Evolutionary conservation across 2,797 vertebrate genomes (phyloP).

Genomic region (Trematomus bernacchii): DNA sequence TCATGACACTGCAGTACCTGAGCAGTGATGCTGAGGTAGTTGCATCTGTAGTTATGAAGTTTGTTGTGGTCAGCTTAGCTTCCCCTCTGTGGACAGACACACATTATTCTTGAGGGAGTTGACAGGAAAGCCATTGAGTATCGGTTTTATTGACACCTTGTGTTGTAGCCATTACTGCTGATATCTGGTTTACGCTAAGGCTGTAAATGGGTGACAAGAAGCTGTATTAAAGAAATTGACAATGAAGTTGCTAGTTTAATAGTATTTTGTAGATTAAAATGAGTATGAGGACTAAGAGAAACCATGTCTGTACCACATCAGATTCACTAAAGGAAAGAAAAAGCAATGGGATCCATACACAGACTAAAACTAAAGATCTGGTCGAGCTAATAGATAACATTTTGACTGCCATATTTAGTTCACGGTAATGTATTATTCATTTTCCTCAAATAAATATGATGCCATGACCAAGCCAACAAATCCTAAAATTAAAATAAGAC

Average conservation of each 20-base stretch:
- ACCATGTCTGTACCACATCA: not conserved
- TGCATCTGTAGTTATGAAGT: conserved; percentile 23
- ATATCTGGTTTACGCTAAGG: conserved; percentile 1
- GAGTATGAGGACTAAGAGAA: not conserved
- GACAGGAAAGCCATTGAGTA: conserved; percentile 30
- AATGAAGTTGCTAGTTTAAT: not conserved
- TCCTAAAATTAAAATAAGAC: not conserved
- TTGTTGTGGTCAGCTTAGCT: conserved; percentile 12
- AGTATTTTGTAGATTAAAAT: not conserved
- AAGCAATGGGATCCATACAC: not conserved
- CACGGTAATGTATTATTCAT: not conserved
- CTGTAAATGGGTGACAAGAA: not conserved
- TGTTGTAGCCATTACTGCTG: conserved; percentile 27
- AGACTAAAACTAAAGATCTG: not conserved
- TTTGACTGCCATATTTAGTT: not conserved
- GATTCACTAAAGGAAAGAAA: not conserved
- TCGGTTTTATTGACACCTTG: conserved; percentile 36
- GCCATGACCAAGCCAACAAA: not conserved
- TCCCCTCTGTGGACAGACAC: conserved; percentile 23
- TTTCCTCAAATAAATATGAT: not conserved
- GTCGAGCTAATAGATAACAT: not conserved
- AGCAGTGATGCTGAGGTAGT: conserved; percentile 11
- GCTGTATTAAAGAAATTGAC: conserved; percentile 1
- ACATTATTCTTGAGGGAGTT: conserved; percentile 19
- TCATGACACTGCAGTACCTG: conserved; percentile 26